phyloP scores from a whole-genome alignment of 2,113 vertebrate species.

The Desmodus rotundus region DNA sequence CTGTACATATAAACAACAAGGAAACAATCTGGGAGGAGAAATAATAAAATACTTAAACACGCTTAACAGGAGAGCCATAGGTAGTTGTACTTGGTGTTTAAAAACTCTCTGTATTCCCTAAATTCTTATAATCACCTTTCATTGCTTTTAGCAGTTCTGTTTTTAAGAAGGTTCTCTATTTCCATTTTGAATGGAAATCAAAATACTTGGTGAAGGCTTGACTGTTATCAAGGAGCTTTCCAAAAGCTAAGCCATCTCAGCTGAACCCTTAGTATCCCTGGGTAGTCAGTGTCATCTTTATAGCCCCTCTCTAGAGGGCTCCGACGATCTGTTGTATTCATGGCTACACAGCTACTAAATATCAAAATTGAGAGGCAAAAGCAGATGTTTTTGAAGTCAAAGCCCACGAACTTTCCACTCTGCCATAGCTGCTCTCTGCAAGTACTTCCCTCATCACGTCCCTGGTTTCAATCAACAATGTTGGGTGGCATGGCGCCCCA shows the following conservation, averaged over 20 bases:
- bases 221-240: neutral
- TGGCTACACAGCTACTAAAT: neutral
- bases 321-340: neutral
- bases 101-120: neutral
- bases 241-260: conserved; percentile 8
- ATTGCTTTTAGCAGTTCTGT: neutral
- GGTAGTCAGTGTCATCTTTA: neutral
- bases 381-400: neutral
- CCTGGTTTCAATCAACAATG: neutral
- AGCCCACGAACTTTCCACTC: neutral
- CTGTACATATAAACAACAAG: neutral
- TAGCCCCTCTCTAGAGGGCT: neutral
- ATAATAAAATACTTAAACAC: neutral
- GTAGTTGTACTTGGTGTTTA: neutral
- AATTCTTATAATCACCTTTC: neutral
- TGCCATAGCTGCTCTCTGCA: neutral
- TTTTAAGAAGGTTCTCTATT: neutral
- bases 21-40: neutral
- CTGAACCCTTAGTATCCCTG: neutral
- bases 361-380: neutral
- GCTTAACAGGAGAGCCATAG: neutral
- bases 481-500: neutral
- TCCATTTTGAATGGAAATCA: conserved; percentile 26
- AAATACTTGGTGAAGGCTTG: neutral
- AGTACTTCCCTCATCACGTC: neutral